phyloP scores from a whole-genome alignment of 1,140 invertebrate species.

The Brachionus paranguensis region DNA sequence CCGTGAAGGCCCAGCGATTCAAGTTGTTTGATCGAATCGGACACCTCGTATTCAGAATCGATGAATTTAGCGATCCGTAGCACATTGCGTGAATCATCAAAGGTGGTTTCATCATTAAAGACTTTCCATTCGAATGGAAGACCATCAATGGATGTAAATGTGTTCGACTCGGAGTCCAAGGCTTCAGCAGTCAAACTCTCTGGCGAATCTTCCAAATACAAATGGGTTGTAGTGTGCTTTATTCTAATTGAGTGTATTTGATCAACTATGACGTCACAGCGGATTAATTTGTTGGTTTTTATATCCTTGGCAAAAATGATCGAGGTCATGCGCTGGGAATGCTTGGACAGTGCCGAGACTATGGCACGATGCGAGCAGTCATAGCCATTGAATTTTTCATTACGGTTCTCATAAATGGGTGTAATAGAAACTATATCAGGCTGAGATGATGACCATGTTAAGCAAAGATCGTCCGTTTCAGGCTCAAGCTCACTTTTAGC shows the following conservation, averaged over 20 bases:
- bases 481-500: not conserved
- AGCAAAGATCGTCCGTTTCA: not conserved
- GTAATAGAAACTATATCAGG: conserved; percentile 16
- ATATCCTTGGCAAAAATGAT: conserved; percentile 27
- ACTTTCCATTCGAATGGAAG: conserved; percentile 38
- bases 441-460: conserved; percentile 13
- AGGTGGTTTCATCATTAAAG: not conserved
- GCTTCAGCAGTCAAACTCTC: conserved; percentile 3
- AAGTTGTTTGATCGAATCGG: not conserved
- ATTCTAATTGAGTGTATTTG: conserved; percentile 24
- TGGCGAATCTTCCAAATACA: conserved; percentile 31
- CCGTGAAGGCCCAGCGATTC: not conserved
- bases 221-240: not conserved
- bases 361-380: not conserved
- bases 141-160: conserved; percentile 16
- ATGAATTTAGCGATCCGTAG: not conserved
- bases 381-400: not conserved
- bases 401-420: not conserved
- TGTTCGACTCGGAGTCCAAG: not conserved
- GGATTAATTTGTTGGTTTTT: conserved; percentile 1
- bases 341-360: not conserved
- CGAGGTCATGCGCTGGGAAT: not conserved
- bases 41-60: conserved; percentile 1
- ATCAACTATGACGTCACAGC: conserved; percentile 38
- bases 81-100: not conserved